phyloP scores from a whole-genome alignment of 2,113 vertebrate species.

The Sphaerodactylus townsendi region DNA sequence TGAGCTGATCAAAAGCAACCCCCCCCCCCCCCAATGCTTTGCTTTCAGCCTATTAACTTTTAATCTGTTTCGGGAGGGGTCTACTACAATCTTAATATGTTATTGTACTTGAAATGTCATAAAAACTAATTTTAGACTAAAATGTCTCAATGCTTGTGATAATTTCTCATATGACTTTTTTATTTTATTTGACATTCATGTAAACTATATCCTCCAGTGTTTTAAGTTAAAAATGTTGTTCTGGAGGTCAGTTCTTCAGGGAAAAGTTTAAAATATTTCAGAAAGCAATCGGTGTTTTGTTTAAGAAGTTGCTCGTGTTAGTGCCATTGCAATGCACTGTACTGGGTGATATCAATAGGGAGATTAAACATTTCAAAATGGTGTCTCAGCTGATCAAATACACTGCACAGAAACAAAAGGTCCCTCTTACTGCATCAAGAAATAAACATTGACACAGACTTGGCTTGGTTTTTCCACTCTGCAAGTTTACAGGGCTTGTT shows the following conservation, averaged over 20 bases:
- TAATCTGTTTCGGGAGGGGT: not conserved
- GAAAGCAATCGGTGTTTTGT: conserved; percentile 13
- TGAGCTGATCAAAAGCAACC: not conserved
- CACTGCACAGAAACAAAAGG: not conserved
- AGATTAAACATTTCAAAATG: not conserved
- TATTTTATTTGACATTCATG: conserved; percentile 10
- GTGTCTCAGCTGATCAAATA: not conserved
- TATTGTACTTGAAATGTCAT: conserved; percentile 10
- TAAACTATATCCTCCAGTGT: not conserved
- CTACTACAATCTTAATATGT: not conserved
- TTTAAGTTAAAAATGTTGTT: conserved; percentile 30
- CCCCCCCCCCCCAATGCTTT: not conserved
- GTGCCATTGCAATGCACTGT: not conserved
- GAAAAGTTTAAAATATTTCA: not conserved
- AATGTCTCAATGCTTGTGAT: not conserved
- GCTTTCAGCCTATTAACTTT: not conserved
- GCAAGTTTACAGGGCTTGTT: not conserved
- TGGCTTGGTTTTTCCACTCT: not conserved
- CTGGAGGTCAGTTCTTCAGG: conserved; percentile 23
- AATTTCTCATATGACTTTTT: conserved; percentile 9
- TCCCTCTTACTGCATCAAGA: not conserved
- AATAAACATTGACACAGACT: not conserved
- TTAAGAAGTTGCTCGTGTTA: not conserved
- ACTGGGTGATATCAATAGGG: conserved; percentile 11
- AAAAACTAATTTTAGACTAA: conserved; percentile 11